Evolutionary conservation across 2,797 vertebrate species (phyloP), one percentile per base, ranked within the genome.

Genomic region (Simalia tracyae): DNA sequence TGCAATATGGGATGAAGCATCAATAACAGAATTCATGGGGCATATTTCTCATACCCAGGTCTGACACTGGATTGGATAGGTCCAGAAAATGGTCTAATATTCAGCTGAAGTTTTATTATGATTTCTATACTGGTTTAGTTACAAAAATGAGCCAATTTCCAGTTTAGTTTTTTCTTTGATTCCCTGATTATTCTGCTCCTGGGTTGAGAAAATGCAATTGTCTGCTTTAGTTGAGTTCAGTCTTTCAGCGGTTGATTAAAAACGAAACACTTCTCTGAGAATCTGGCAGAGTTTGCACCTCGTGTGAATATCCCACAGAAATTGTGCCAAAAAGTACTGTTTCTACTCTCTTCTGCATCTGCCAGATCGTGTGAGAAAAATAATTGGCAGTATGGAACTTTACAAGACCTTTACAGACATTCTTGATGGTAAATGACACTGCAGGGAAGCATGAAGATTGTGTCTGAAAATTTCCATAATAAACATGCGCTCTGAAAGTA

Each of bases 301-400:
- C 94, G 94, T 46, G 64, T 96, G 96, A 94, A 86, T 22, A 84
- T 93, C 93, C 92, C 95, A 94, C 90, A 94, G 87, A 91, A 91
- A 64, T 31, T 28, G n/a, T 94, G 95, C 95, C 95, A 96, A 96
- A 81, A 54, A 91, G 95, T 95, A 86, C 88, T 92, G 91, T 95
- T 95, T 95, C 95, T 96, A 92, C 92, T 92, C 91, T 1, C 59
- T 72, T 56, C 93, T 93, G 31, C 59, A 86, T 95, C 92, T 96
- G 94, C 94, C 94, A 95, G 96, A 42, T 92, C 76, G 92, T 95
- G 94, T 90, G 92, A 94, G 95, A 94, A 94, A 95, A 95, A 93
- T 92, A 94, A 90, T 0, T 0, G 92, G 84, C 90, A 64, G 93
- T 90, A 92, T 0, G 2, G 93, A 93, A 94, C 92, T 92, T 81